Conservation (phyloP, 2,797 vertebrate genomes). For the Channa striata region DNA sequence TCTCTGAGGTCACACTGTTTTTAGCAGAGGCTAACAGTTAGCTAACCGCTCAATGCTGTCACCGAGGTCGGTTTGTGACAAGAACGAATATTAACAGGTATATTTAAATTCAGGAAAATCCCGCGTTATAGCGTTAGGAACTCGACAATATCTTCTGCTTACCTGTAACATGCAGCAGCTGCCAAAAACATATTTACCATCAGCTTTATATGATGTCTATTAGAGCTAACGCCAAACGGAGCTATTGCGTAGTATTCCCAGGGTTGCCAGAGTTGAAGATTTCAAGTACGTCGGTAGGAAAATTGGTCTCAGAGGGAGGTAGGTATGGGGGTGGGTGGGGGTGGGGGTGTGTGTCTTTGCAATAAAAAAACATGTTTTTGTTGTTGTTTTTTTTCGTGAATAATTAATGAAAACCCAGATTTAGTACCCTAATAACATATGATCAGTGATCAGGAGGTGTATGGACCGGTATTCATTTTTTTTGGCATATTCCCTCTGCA, state of each 20-base stretch:
- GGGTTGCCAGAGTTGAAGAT: conserved; percentile 56
- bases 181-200: no score
- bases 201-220: background rate
- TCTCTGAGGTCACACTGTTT: background rate
- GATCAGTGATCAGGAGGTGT: background rate
- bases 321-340: no score
- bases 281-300: background rate
- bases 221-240: background rate
- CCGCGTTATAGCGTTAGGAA: rapidly evolving
- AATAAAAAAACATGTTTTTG: no score
- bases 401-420: background rate
- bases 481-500: no score
- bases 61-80: background rate
- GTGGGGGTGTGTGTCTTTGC: no score
- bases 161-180: conserved; percentile 17
- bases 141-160: background rate
- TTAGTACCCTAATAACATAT: background rate
- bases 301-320: no score
- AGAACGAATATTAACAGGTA: background rate
- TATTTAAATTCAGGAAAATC: background rate
- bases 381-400: background rate
- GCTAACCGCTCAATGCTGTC: background rate
- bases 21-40: background rate
- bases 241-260: rapidly evolving
- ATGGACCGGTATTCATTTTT: background rate